phyloP scores from a whole-genome alignment of 2,797 vertebrate genomes.

The Acrocephalus scirpaceus region DNA sequence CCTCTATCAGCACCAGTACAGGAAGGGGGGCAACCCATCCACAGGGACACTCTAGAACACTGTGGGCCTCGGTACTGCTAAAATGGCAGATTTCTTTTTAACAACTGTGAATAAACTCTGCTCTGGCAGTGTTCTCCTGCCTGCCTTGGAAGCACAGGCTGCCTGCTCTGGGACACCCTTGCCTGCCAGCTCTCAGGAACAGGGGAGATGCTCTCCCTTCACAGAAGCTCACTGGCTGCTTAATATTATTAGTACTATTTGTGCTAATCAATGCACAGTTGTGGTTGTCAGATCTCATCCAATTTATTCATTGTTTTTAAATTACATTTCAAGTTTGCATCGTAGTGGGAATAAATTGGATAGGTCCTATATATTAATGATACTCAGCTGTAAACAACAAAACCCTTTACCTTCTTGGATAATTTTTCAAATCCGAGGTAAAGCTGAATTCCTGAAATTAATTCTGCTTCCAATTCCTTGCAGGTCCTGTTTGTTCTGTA shows the following conservation, averaged over 20 bases:
- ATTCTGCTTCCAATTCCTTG: background rate
- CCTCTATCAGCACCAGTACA: background rate
- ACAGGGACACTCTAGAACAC: background rate
- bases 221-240: background rate
- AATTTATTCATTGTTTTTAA: background rate
- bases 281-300: background rate
- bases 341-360: background rate
- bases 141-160: background rate
- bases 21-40: background rate
- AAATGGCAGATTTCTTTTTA: background rate
- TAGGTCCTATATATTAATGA: background rate
- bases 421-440: background rate
- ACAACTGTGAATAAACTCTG: background rate
- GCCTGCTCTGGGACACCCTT: background rate
- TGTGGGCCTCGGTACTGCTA: background rate
- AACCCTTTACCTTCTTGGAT: background rate
- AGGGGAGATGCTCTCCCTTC: background rate
- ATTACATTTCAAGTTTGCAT: background rate
- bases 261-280: background rate
- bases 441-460: background rate
- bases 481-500: constrained; percentile 1
- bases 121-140: background rate
- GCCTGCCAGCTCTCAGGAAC: rapidly evolving
- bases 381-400: background rate
- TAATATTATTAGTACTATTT: background rate